A percentile compares a stretch with the other conserved stretches of the same genome.
Conservation (phyloP, 2,888 invertebrate species). For the Chrysolina americana region DNA sequence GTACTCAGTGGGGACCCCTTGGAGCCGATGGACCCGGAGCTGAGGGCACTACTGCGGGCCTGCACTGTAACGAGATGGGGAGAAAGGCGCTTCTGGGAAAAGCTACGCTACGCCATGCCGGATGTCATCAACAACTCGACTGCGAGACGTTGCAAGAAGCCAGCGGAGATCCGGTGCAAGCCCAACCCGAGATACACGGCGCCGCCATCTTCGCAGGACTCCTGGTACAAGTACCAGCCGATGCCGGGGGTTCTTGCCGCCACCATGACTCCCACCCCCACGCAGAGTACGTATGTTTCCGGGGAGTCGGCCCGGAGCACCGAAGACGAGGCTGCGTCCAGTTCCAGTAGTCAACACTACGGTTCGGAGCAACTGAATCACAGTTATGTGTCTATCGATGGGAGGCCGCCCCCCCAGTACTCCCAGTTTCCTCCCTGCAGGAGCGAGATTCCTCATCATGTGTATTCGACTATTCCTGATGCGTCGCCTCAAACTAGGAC, state of each 20-base stretch:
- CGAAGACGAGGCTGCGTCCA: constrained; percentile 73
- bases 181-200: constrained; percentile 78
- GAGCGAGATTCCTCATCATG: constrained; percentile 64
- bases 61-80: constrained; percentile 81
- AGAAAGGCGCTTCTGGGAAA: constrained; percentile 89
- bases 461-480: constrained; percentile 69
- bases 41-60: constrained; percentile 81
- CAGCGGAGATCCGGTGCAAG: constrained; percentile 74
- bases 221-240: constrained; percentile 80
- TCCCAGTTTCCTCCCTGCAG: constrained; percentile 60
- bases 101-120: constrained; percentile 82
- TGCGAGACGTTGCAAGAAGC: constrained; percentile 71
- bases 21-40: constrained; percentile 82
- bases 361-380: constrained; percentile 78
- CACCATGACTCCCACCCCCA: constrained; percentile 74
- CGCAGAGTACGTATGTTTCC: constrained; percentile 75
- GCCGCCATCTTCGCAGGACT: constrained; percentile 80
- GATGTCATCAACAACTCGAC: constrained; percentile 78
- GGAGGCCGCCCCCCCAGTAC: constrained; percentile 66
- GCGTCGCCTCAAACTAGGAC: constrained; percentile 67
- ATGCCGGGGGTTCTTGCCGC: constrained; percentile 73
- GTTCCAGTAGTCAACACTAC: constrained; percentile 74
- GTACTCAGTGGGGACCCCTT: constrained; percentile 79
- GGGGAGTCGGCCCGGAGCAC: constrained; percentile 71
- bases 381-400: constrained; percentile 79